Evolutionary conservation across 1,140 invertebrate genomes (phyloP).

Genomic region (Drosophila navojoa): DNA sequence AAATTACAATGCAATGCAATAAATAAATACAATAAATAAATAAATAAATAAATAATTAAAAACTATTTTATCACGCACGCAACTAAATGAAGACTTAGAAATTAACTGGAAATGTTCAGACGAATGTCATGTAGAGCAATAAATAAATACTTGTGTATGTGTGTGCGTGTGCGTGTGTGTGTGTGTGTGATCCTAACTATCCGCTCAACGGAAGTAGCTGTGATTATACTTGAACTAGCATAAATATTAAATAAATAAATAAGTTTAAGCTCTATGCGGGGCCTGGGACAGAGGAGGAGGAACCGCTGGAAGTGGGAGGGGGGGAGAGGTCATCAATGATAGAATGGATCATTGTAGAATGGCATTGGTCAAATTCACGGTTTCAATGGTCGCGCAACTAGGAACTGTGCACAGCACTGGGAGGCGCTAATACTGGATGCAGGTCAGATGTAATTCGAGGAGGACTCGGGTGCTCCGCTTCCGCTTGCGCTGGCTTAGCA

Average conservation of each 20-base stretch:
- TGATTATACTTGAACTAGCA: conserved; percentile 13
- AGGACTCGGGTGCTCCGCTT: too few relatives aligned
- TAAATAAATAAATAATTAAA: conserved; percentile 30
- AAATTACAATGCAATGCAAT: conserved; percentile 7
- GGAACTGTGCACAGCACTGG: conserved; percentile 26
- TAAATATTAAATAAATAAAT: conserved; percentile 35
- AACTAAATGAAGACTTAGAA: conserved; percentile 5
- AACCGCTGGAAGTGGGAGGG: too few relatives aligned
- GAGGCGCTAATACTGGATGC: conserved; percentile 42
- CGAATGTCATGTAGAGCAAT: conserved; percentile 12
- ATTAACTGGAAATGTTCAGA: conserved; percentile 6
- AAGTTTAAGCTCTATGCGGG: conserved; percentile 13
- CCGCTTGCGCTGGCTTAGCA: conserved; percentile 1
- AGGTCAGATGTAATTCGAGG: not conserved
- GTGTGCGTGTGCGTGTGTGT: conserved; percentile 5
- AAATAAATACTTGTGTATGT: conserved; percentile 17
- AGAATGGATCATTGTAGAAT: conserved; percentile 56
- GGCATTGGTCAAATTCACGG: conserved; percentile 75
- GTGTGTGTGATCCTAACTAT: conserved; percentile 22
- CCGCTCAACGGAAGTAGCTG: conserved; percentile 1
- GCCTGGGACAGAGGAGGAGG: not conserved
- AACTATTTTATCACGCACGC: not conserved
- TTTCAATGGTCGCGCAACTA: conserved; percentile 19
- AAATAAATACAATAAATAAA: conserved; percentile 21
- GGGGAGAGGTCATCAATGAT: too few relatives aligned